Evolutionary conservation across 35 echinoderm and acorn worm species (phyloP), one percentile per base, ranked within the genome.

Genomic region (Eucidaris tribuloides): DNA sequence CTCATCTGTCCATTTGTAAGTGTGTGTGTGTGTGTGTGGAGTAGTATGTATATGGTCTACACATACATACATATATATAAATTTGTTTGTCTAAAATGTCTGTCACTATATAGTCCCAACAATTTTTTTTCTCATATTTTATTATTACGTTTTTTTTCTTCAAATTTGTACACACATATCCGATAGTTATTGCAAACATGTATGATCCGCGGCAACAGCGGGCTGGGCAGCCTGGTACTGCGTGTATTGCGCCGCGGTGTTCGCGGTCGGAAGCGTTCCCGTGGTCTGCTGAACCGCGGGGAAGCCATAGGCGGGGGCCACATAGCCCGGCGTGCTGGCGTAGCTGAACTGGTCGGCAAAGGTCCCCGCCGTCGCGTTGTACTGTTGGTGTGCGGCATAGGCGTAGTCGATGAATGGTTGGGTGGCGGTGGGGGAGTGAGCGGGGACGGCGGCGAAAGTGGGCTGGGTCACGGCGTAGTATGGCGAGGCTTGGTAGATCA

Each of bases 141-240:
- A n/a, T n/a, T n/a, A n/a, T n/a, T n/a, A n/a, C n/a, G n/a, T n/a
- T n/a, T n/a, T n/a, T n/a, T n/a, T n/a, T n/a, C n/a, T n/a, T n/a
- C n/a, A n/a, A n/a, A n/a, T n/a, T n/a, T n/a, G n/a, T n/a, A n/a
- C n/a, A n/a, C n/a, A n/a, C n/a, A n/a, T n/a, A n/a, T n/a, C n/a
- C 48, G 48, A 74, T 44, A 74, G 68, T 74, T 74, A 74, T 74
- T 74, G 68, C 68, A 74, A 74, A 74, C 68, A 74, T 44, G 68
- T 44, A 44, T 74, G 68, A 74, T 74, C 68, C 44, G 68, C 41
- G 6, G 68, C 68, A 40, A 74, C 68, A 7, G 68, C 37, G 11
- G 68, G 68, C 68, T 74, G 68, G 3, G 68, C 68, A 9, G 68
- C 68, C 68, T 74, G 68, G 68, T 42, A 74, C 68, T 74, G 68